These are phyloP conservation scores for Fulmarus glacialis DNA, from an alignment of 2,113 vertebrate species.

Conservation along the genomic window DNA sequence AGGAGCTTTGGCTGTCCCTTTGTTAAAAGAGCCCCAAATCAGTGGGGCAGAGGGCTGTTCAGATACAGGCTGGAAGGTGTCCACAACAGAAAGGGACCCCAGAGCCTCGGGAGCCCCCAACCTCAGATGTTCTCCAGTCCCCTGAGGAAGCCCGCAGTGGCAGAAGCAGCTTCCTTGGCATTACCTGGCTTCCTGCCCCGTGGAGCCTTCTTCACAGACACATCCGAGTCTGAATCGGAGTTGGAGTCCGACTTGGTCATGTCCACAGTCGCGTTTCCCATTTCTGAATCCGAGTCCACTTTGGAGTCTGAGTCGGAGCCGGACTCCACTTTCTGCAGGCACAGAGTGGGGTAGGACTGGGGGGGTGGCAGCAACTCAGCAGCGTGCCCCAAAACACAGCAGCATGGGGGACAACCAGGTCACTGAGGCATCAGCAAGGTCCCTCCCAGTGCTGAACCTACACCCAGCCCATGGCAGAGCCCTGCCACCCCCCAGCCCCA, in stretches of 20 bases:
- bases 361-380: not conserved
- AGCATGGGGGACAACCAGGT: fast-evolving
- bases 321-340: slow-evolving; percentile 80
- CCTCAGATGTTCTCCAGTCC: not conserved
- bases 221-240: slow-evolving; percentile 84
- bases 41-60: not conserved
- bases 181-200: slow-evolving; percentile 89
- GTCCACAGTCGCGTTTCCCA: slow-evolving; percentile 51
- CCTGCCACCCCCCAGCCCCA: not conserved
- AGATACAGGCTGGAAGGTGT: not conserved
- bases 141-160: not conserved
- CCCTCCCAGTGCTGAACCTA: not conserved
- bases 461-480: not conserved
- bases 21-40: fast-evolving
- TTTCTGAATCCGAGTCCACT: slow-evolving; percentile 79
- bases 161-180: fast-evolving
- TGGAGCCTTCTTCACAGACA: slow-evolving; percentile 84
- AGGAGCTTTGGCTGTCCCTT: not conserved
- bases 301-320: slow-evolving; percentile 84
- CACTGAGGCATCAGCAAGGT: fast-evolving
- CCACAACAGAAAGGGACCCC: not conserved
- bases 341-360: fast-evolving
- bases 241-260: slow-evolving; percentile 73
- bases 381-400: not conserved
- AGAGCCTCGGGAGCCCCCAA: not conserved